Conservation (phyloP, 64 coral and sea anemone genomes). For the Catalaphyllia jardinei region DNA sequence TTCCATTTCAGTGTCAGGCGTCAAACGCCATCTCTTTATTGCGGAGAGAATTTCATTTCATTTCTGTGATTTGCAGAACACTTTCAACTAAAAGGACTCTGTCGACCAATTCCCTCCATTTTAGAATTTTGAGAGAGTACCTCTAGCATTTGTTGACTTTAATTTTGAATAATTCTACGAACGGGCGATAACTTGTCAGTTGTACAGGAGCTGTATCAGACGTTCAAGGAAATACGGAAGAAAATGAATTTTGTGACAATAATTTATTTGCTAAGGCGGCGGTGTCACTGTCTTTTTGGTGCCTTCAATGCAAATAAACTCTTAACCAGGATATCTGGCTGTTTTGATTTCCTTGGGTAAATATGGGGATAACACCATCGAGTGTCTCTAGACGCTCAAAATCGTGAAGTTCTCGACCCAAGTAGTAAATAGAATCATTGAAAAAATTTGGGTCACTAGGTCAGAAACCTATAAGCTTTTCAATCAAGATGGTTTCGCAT, state of each 20-base stretch:
- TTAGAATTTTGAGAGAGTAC: background rate
- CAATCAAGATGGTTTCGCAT: background rate
- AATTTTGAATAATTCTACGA: constrained; percentile 19
- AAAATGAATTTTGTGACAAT: constrained; percentile 33
- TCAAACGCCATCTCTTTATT: constrained; percentile 66
- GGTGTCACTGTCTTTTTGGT: constrained; percentile 53
- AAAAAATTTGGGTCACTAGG: constrained; percentile 39
- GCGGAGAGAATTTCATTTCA: constrained; percentile 17
- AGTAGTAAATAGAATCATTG: constrained; percentile 41
- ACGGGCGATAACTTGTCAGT: background rate
- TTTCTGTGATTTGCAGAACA: constrained; percentile 25
- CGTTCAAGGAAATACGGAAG: background rate
- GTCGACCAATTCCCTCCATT: background rate
- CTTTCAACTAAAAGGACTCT: background rate
- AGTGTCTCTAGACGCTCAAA: constrained; percentile 25
- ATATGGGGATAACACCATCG: constrained; percentile 46
- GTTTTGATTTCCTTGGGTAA: constrained; percentile 79
- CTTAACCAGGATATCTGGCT: constrained; percentile 63
- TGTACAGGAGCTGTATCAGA: constrained; percentile 1
- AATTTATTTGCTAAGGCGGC: constrained; percentile 39
- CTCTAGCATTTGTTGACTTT: constrained; percentile 26
- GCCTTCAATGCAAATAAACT: constrained; percentile 86
- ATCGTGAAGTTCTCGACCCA: background rate
- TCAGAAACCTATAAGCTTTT: constrained; percentile 24
- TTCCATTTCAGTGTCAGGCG: constrained; percentile 58